Evolutionary conservation across 2,888 invertebrate genomes (phyloP), one percentile per base, ranked within the genome.

Genomic region (Diarsia mendica): DNA sequence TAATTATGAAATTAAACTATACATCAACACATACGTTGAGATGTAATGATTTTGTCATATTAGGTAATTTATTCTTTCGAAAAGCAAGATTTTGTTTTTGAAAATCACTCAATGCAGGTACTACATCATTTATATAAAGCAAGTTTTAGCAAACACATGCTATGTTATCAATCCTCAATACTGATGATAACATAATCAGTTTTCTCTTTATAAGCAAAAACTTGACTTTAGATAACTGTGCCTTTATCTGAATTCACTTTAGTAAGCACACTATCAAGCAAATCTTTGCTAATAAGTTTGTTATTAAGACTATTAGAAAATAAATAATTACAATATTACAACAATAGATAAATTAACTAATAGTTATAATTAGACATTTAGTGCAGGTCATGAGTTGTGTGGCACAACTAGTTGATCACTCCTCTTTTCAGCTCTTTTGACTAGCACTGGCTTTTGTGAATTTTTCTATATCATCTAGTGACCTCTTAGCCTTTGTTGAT

Each of bases 401-500:
- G 70, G 67, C 72, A 87, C 84, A 85, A 87, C 85, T 85, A 63
- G 71, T 65, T 80, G 73, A 87, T 96, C 93, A 96, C 90, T 96
- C 95, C 93, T 96, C 95, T 94, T 96, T 96, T 96, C 96, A 96
- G 96, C 96, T 96, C 85, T 95, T 92, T 93, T 96, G 96, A 91
- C 96, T 96, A 55, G 96, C 95, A 91, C 96, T 96, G 49, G 94
- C 90, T 85, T 95, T 96, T 51, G 97, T 96, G 87, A 97, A 96
- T 92, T 97, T 97, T 88, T 98, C 98, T 91, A 98, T 97, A 91
- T 98, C 98, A 92, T 98, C 98, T 72, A 98, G 94, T 75, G 98
- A 98, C 89, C 97, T 97, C 92, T 98, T 98, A 18, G 98, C 98
- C 89, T 97, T 98, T 69, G 97, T 96, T 84, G 98, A 98, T 88